These are phyloP conservation scores for Semotilus atromaculatus DNA, from an alignment of 2,797 vertebrate species.

Conservation along the genomic window DNA sequence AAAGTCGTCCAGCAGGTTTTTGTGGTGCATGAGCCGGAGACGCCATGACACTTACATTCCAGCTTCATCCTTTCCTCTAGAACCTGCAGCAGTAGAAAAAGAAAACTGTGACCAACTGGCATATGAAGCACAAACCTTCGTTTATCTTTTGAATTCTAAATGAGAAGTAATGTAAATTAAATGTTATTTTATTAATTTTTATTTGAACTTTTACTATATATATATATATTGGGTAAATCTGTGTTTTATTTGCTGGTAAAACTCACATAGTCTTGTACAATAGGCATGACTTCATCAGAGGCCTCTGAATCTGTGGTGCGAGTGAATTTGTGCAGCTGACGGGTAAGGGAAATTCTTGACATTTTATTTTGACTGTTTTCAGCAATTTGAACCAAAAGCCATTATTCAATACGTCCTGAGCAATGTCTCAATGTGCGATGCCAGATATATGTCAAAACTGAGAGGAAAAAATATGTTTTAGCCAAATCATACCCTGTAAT, in stretches of 20 bases:
- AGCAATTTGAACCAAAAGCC: conserved; percentile 63
- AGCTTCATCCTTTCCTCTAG: conserved; percentile 95
- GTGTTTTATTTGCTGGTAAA: background rate
- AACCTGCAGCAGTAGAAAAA: conserved; percentile 77
- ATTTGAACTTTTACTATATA: background rate
- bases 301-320: conserved; percentile 56
- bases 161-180: background rate
- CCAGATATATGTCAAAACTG: conserved; percentile 77
- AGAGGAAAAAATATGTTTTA: conserved; percentile 69
- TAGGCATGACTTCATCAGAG: conserved; percentile 54
- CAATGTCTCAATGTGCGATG: conserved; percentile 55
- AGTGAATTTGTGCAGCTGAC: conserved; percentile 55
- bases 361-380: conserved; percentile 60
- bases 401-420: conserved; percentile 60
- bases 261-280: conserved; percentile 28
- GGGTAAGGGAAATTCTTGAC: conserved; percentile 60
- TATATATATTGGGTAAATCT: background rate
- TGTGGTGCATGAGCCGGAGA: conserved; percentile 97
- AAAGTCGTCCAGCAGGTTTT: conserved; percentile 99
- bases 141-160: background rate
- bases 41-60: conserved; percentile 97
- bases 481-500: conserved; percentile 75
- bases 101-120: background rate
- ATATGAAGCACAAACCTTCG: background rate
- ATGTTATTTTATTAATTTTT: background rate